These are phyloP conservation scores for Actenoides lindsayi DNA, from an alignment of 2,113 vertebrate genomes.

Conservation along the genomic window DNA sequence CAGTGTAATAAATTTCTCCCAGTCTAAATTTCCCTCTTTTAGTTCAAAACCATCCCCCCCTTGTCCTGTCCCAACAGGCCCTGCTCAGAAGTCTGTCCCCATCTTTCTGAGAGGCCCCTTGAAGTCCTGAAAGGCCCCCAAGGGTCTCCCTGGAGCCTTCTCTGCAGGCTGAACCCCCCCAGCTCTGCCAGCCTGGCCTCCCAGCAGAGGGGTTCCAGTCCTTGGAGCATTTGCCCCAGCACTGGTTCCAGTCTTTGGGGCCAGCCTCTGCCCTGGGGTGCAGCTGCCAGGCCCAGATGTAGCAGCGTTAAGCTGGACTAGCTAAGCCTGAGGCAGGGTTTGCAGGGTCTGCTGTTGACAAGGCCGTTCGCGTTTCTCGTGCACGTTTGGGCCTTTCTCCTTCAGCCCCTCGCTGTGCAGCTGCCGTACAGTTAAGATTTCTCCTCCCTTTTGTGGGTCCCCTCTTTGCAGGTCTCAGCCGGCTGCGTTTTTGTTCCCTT, in stretches of 20 bases:
- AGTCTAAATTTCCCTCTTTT: background rate
- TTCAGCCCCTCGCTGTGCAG: background rate
- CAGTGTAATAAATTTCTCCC: background rate
- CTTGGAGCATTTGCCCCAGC: background rate
- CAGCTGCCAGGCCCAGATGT: background rate
- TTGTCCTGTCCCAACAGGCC: background rate
- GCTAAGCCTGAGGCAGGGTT: background rate
- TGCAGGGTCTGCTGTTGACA: background rate
- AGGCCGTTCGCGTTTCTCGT: background rate
- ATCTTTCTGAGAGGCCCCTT: background rate
- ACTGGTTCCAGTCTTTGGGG: rapidly evolving
- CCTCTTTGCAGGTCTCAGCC: background rate
- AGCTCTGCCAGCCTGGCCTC: background rate
- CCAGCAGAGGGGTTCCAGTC: background rate
- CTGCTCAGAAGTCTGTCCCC: background rate
- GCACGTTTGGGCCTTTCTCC: background rate
- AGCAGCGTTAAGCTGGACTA: background rate
- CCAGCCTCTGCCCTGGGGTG: background rate
- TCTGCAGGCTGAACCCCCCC: background rate
- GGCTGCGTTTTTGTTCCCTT: background rate
- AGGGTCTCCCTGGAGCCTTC: background rate
- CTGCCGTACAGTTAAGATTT: background rate
- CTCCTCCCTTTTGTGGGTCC: background rate
- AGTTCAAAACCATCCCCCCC: background rate
- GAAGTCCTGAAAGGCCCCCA: background rate